Base-by-base conservation (phyloP, 2,888 invertebrate genomes). In the Caenorhabditis plicata region DNA sequence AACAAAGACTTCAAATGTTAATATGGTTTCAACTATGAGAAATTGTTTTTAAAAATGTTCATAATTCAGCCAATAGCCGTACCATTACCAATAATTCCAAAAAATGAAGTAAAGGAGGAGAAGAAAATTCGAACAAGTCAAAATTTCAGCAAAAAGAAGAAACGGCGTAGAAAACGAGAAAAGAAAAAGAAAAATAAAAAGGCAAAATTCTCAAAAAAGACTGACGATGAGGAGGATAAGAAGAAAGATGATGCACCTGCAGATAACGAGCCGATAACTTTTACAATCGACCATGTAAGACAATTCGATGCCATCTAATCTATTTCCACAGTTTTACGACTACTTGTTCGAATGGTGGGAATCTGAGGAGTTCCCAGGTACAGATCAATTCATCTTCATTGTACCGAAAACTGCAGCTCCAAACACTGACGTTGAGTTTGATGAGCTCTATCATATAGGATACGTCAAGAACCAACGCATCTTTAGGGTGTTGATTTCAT, bases 371-470 rank as follows among this genome's bases (percentile, higher is more conserved):
- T 32, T 61, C 3, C 60, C 60, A 11, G 40, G 19, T n/a, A 31
- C 36, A 9, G 54, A 61, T 29, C 54, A 54, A 17, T 61, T 54
- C 22, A 31, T 61, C 17, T 61, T 61, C 20, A 39, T 61, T 15
- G 40, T 61, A 35, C 54, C 60, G 4, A 54, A 61, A 47, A 50
- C 33, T 23, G 27, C 22, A 4, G 43, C 43, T 8, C 36, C 50
- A n/a, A 54, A 54, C 15, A 35, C 22, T 25, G 54, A 54, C 5
- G 40, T 35, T 4, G 23, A 26, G 7, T 33, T 66, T 19, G 66
- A 66, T 38, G 55, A 66, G 23, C 35, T 58, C 1, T 66, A 60
- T 53, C 55, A 62, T 38, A 52, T 62, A 15, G 66, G 62, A 4
- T 62, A 31, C 36, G 44, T 66, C 22, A 66, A 53, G 27, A 58